A percentile compares a stretch with the other conserved stretches of the same genome.
Conservation (phyloP, 2,797 vertebrate species). For the Phoebastria nigripes region DNA sequence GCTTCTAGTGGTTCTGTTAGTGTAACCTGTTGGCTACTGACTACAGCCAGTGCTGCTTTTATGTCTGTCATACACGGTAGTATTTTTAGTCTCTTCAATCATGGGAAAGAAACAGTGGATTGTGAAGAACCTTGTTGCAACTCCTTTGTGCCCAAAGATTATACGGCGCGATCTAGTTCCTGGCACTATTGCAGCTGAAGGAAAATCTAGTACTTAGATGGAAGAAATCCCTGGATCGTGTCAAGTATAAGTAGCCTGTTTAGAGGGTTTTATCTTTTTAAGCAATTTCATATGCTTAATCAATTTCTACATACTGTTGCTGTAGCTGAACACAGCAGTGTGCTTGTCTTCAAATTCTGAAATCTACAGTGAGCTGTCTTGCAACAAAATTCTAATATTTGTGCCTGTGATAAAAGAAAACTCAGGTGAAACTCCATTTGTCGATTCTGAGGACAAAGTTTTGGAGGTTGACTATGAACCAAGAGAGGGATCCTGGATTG, state of each 20-base stretch:
- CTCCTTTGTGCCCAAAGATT: background rate
- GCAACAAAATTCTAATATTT: accelerated
- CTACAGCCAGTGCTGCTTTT: background rate
- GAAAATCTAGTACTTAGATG: background rate
- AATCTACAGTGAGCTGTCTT: background rate
- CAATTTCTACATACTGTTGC: background rate
- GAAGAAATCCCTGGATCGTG: background rate
- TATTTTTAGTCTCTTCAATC: background rate
- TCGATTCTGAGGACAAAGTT: background rate
- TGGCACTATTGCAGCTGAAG: background rate
- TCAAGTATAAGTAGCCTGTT: background rate
- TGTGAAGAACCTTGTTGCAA: background rate
- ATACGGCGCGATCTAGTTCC: background rate
- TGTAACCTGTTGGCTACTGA: background rate
- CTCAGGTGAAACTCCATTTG: accelerated
- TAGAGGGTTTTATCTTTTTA: background rate
- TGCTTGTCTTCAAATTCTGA: background rate
- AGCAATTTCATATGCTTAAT: background rate
- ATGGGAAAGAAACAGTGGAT: background rate
- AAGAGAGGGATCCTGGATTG: background rate
- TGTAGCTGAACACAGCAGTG: background rate
- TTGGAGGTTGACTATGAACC: background rate
- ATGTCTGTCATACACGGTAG: background rate
- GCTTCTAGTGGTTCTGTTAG: background rate
- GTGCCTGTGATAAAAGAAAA: background rate